phyloP scores from a whole-genome alignment of 2,797 vertebrate genomes.

The Spinibarbus caldwelli region DNA sequence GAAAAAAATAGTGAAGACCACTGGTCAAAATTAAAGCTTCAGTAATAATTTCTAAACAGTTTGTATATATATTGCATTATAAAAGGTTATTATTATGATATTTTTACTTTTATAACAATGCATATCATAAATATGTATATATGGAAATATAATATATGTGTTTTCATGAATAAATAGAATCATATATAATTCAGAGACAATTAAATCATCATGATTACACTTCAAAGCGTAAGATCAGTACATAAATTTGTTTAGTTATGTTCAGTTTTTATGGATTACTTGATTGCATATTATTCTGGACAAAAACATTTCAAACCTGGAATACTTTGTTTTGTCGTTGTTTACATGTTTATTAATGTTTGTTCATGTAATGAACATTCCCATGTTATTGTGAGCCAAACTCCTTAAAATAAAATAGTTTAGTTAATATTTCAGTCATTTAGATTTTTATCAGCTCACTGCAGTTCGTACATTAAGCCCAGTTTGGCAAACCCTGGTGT shows the following conservation, averaged over 20 bases:
- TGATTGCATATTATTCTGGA: background rate
- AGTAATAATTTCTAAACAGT: background rate
- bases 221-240: background rate
- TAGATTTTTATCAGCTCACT: background rate
- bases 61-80: background rate
- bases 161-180: background rate
- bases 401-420: background rate
- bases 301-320: background rate
- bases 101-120: background rate
- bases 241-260: background rate
- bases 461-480: too few species aligned
- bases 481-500: background rate
- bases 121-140: background rate
- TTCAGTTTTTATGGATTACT: background rate
- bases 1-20: too few species aligned
- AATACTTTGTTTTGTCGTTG: too few species aligned
- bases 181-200: background rate
- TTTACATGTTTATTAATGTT: background rate
- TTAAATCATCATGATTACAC: background rate
- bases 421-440: background rate
- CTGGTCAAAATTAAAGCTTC: background rate
- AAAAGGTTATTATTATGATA: background rate
- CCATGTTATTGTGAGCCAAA: background rate
- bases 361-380: too few species aligned
- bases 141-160: background rate